Evolutionary conservation across 1,140 invertebrate genomes (phyloP), one percentile per base, ranked within the genome.

Genomic region (Reticulitermes speratus): DNA sequence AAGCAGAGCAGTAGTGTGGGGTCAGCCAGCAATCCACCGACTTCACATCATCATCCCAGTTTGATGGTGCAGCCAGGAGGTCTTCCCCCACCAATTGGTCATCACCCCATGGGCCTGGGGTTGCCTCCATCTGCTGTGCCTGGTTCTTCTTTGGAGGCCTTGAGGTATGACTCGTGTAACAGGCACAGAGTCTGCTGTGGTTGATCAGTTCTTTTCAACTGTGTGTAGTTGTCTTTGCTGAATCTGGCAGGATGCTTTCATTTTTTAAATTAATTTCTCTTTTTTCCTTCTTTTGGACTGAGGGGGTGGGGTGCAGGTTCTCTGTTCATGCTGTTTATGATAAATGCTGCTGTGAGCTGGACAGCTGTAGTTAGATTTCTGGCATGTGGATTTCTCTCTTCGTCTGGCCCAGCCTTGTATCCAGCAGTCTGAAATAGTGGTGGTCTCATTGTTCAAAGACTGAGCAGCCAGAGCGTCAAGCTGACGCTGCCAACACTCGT

Each of bases 11-110:
- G 65, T 75, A 30, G 25, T 11, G 65, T 75, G 25, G 65, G 65
- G 16, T 84, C 84, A 45, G 25, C 48, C 25, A 45, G 30, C 12
- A 84, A 84, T 32, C 84, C n/a, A 23, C 84, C n/a, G 7, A 38
- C 25, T 48, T 52, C 59, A 32, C 84, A 86, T 44, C 59, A 75
- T 84, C 86, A 86, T 30, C 75, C 86, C 7, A 69, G 45, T 84
- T 32, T 86, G 25, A 86, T 86, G 86, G 86, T 84, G 44, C 86
- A 86, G 32, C 83, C 86, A n/a, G 48, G 85, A 30, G 48, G 85
- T 8, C n/a, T 82, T 19, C 55, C 84, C 25, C 45, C 85, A 7
- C n/a, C 85, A 8, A 69, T 86, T n/a, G 38, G 55, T 30, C 86
- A 87, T n/a, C 86, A 84, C 75, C 52, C 84, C 38, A 59, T 87